phyloP scores from a whole-genome alignment of 2,113 vertebrate species.

The Urocitellus parryii region DNA sequence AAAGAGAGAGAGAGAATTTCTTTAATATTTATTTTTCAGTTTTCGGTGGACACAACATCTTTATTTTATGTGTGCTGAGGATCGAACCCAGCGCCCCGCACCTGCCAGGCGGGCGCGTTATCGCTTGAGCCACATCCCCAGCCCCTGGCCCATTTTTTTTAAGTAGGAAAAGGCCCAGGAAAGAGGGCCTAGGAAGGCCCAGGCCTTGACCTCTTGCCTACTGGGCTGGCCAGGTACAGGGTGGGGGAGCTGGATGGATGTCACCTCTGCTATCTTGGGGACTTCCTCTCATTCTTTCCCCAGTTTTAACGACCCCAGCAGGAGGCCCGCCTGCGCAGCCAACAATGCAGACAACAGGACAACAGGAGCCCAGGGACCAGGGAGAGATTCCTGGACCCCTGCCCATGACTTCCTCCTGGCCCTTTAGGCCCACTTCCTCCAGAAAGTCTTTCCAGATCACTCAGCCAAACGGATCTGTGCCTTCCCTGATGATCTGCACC shows the following conservation, averaged over 20 bases:
- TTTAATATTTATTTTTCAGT: too few species aligned
- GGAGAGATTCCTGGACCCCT: neutral
- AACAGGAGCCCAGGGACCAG: neutral
- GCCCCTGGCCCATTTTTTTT: neutral
- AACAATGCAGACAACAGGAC: neutral
- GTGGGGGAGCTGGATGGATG: neutral
- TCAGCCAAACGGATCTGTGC: neutral
- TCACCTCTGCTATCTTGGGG: slow-evolving; percentile 48
- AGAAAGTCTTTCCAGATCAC: slow-evolving; percentile 32
- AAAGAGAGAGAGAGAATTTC: too few species aligned
- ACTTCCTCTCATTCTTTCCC: slow-evolving; percentile 80
- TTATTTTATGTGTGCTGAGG: too few species aligned
- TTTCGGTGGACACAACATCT: too few species aligned
- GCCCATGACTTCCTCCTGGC: neutral
- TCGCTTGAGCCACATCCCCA: too few species aligned
- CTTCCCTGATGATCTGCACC: neutral
- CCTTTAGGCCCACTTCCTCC: slow-evolving; percentile 2
- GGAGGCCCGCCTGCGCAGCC: slow-evolving; percentile 38
- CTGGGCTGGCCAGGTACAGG: slow-evolving; percentile 10
- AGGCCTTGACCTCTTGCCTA: slow-evolving; percentile 51
- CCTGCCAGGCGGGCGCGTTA: too few species aligned
- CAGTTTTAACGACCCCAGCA: slow-evolving; percentile 61
- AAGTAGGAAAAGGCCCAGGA: slow-evolving; percentile 1
- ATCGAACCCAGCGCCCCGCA: too few species aligned
- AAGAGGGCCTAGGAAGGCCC: neutral